phyloP scores from a whole-genome alignment of 2,113 vertebrate genomes.

The Etheostoma cragini region DNA sequence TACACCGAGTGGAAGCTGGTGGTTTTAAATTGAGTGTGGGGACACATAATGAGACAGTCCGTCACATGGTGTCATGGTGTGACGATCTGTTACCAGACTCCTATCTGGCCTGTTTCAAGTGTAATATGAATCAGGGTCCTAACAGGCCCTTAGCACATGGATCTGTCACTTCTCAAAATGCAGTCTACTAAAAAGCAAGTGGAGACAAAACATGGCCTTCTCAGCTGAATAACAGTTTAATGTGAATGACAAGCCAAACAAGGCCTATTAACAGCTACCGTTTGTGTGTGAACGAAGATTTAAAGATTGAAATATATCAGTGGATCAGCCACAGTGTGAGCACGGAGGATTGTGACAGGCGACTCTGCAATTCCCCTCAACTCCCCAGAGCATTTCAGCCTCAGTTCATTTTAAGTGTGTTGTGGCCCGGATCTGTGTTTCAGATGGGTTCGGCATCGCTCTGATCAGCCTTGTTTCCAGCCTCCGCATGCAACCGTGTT shows the following conservation, averaged over 20 bases:
- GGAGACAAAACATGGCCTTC: slow-evolving; percentile 26
- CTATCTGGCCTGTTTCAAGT: slow-evolving; percentile 73
- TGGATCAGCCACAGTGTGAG: slow-evolving; percentile 13
- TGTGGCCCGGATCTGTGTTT: neutral
- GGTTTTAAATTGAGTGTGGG: slow-evolving; percentile 81
- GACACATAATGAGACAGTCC: slow-evolving; percentile 81
- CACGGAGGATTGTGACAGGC: neutral
- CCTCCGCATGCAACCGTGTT: no score
- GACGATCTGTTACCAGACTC: slow-evolving; percentile 72
- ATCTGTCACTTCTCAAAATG: slow-evolving; percentile 62
- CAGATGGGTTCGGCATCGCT: neutral
- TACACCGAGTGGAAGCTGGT: slow-evolving; percentile 38
- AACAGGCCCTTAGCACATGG: slow-evolving; percentile 63
- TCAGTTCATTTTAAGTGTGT: neutral
- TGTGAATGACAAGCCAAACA: slow-evolving; percentile 44
- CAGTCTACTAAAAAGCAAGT: slow-evolving; percentile 52
- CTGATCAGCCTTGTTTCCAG: neutral
- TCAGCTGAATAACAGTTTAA: slow-evolving; percentile 10
- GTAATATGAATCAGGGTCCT: slow-evolving; percentile 72
- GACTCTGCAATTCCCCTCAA: no score
- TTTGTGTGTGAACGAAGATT: slow-evolving; percentile 21
- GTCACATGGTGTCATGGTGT: slow-evolving; percentile 76
- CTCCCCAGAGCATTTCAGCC: neutral
- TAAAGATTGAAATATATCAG: neutral
- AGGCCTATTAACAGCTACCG: neutral